Evolutionary conservation across 2,113 vertebrate species (phyloP).

Genomic region (Rhinolophus ferrumequinum): DNA sequence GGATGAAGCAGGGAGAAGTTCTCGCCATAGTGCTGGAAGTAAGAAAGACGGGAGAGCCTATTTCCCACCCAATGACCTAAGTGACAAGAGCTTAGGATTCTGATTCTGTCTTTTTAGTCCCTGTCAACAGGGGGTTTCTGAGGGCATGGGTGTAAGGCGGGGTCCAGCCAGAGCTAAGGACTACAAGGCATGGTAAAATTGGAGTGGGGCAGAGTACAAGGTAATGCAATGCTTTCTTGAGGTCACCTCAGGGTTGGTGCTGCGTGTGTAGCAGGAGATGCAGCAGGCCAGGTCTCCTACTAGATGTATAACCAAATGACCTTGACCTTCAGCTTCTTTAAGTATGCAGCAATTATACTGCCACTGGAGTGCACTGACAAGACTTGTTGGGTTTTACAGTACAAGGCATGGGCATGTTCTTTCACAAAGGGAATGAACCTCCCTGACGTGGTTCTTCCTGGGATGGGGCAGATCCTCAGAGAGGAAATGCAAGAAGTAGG

Average conservation of each 20-base stretch:
- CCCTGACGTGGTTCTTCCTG: not conserved
- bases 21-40: not conserved
- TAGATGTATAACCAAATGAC: not conserved
- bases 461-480: not conserved
- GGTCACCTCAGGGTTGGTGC: not conserved
- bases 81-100: not conserved
- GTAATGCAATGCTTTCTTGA: no score
- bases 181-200: not conserved
- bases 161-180: not conserved
- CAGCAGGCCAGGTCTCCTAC: not conserved
- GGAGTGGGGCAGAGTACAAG: not conserved
- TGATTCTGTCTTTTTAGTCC: not conserved
- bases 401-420: no score
- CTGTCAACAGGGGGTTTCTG: not conserved
- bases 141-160: not conserved
- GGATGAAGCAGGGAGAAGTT: not conserved
- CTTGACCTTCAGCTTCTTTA: not conserved
- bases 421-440: not conserved
- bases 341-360: not conserved
- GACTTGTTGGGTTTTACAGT: not conserved
- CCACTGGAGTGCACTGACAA: not conserved
- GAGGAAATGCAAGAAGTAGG: not conserved
- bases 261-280: not conserved
- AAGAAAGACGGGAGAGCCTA: not conserved
- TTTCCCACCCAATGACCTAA: not conserved